These are phyloP conservation scores for Bovichtus diacanthus DNA, from an alignment of 2,797 vertebrate genomes.

Conservation along the genomic window DNA sequence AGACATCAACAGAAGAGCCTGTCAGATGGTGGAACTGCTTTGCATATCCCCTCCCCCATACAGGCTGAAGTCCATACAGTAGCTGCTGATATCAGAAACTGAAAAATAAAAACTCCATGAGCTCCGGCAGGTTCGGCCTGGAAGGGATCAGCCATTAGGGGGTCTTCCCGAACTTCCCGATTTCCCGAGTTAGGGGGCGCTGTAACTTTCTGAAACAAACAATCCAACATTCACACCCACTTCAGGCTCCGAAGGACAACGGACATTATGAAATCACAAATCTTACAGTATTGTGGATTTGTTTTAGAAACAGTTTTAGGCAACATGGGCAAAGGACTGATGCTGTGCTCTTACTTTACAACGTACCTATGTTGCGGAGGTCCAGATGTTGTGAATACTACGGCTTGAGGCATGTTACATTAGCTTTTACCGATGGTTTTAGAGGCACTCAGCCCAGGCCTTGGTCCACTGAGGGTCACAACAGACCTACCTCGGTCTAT, in stretches of 20 bases:
- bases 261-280: not conserved
- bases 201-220: too few relatives aligned
- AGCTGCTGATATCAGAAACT: too few relatives aligned
- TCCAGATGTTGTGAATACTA: conserved; percentile 1
- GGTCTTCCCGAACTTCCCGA: too few relatives aligned
- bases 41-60: not conserved
- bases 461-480: conserved; percentile 9
- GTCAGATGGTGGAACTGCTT: not conserved
- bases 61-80: too few relatives aligned
- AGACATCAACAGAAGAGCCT: too few relatives aligned
- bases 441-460: conserved; percentile 3
- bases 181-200: not conserved
- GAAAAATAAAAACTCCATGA: too few relatives aligned
- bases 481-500: conserved; percentile 7
- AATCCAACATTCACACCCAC: not conserved
- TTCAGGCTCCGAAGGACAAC: not conserved
- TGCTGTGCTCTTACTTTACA: not conserved
- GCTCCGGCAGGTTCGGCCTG: too few relatives aligned
- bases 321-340: not conserved
- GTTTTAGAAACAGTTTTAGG: not conserved
- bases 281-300: not conserved
- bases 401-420: conserved; percentile 1
- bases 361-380: not conserved
- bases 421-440: conserved; percentile 27
- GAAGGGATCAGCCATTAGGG: too few relatives aligned